These are phyloP conservation scores for Acrobasis consociella DNA, from an alignment of 2,888 invertebrate species.

Conservation along the genomic window DNA sequence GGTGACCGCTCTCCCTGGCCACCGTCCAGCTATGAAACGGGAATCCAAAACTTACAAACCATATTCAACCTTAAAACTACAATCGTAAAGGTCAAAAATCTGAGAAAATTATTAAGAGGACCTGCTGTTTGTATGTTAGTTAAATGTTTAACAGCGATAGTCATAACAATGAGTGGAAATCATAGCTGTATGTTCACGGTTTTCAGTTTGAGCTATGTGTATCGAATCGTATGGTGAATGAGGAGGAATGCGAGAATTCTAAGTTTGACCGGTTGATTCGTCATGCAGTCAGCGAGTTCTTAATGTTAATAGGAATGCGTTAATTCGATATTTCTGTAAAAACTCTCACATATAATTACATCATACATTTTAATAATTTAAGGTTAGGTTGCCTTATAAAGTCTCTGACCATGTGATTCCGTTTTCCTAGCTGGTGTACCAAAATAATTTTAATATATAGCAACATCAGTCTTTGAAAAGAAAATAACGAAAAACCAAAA, in stretches of 20 bases:
- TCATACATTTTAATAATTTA: no score
- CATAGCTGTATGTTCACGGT: slow-evolving; percentile 8
- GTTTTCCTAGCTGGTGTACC: no score
- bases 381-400: no score
- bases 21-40: slow-evolving; percentile 29
- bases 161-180: slow-evolving; percentile 2
- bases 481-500: no score
- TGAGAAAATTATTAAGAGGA: neutral
- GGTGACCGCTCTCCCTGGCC: slow-evolving; percentile 30
- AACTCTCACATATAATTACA: neutral
- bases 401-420: no score
- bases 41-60: slow-evolving; percentile 2
- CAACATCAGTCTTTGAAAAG: no score
- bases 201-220: slow-evolving; percentile 7
- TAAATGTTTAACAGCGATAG: slow-evolving; percentile 8
- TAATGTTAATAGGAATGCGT: neutral
- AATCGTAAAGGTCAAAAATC: neutral
- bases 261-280: slow-evolving; percentile 1
- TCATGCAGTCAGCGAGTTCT: neutral
- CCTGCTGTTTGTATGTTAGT: neutral
- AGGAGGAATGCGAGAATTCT: slow-evolving; percentile 17
- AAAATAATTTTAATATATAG: no score
- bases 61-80: slow-evolving; percentile 1
- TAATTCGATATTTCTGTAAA: neutral
- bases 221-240: slow-evolving; percentile 3